A percentile compares a stretch with the other conserved stretches of the same genome.
Evolutionary conservation across 1,140 invertebrate species (phyloP).

Genomic region (Leptoteleia sp.): DNA sequence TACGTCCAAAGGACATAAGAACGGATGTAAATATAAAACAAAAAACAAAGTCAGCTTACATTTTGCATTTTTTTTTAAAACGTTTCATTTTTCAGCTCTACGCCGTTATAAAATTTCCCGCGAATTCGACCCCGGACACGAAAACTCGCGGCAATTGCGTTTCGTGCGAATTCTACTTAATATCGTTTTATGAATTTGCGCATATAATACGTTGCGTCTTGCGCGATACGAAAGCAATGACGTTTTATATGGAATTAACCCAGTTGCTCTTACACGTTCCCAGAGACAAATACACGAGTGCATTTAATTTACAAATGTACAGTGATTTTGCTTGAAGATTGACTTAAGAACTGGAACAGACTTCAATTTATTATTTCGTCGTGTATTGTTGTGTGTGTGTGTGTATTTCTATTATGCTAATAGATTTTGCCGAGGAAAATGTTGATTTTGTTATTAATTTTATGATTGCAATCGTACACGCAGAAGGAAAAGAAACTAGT

Average conservation of each 20-base stretch:
- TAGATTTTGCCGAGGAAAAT: too few relatives aligned
- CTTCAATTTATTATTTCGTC: neutral
- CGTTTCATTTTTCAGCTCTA: too few relatives aligned
- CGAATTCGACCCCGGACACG: conserved; percentile 21
- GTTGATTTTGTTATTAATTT: too few relatives aligned
- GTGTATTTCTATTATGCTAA: too few relatives aligned
- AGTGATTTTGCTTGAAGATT: conserved; percentile 6
- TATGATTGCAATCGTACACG: too few relatives aligned
- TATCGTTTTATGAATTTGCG: conserved; percentile 55
- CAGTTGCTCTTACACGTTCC: conserved; percentile 47
- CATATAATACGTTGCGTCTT: conserved; percentile 37
- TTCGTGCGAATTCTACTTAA: conserved; percentile 54
- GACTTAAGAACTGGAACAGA: neutral
- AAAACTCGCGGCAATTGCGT: conserved; percentile 50
- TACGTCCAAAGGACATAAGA: too few relatives aligned
- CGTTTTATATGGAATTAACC: conserved; percentile 48
- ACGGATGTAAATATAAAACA: too few relatives aligned
- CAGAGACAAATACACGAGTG: conserved; percentile 11
- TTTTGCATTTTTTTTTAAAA: too few relatives aligned
- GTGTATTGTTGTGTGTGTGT: too few relatives aligned
- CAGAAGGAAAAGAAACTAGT: too few relatives aligned
- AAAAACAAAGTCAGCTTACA: too few relatives aligned
- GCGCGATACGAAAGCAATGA: conserved; percentile 36
- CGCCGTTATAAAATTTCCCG: conserved; percentile 54
- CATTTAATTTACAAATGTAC: conserved; percentile 25